Base-by-base conservation (phyloP, 2,888 invertebrate species). In the Tineola bisselliella region DNA sequence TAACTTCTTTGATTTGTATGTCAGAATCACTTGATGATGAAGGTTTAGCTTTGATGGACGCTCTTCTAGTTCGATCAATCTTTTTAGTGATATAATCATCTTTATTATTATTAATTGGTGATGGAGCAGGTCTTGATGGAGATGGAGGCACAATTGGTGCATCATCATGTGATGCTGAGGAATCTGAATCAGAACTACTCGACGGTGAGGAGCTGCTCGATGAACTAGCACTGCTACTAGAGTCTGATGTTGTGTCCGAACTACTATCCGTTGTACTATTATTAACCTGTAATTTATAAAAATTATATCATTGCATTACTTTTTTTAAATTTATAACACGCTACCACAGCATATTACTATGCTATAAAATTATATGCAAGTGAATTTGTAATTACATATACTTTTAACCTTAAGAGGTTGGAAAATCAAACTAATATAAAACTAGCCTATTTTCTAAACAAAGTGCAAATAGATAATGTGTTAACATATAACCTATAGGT, bases 121-220 rank as follows among this genome's bases (percentile, higher is more conserved):
- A 79, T 65, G 82, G 87, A 33, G 62, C 63, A 60, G 56, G 43
- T 59, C 65, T 65, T 56, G 63, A 52, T 31, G 52, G 13, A 25
- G 61, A 30, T 48, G 72, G 67, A 2, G 73, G 68, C 11, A 69
- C 65, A 1, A 70, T 66, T 8, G 72, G 65, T 5, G 63, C 15
- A 43, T 25, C 25, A 18, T 25, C 25, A 6, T 25, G 25, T 8
- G 48, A 48, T 17, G 13, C 83, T 0, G 84, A 90, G 1, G 88
- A 91, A 64, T 93, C 93, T 0, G 91, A 90, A 66, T 93, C 94
- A 0, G 91, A 90, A 67, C 91, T 92, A 44, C 91, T 90, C 1
- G 90, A 91, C 0, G 90, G 92, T 3, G 92, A 91, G 0, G 92
- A 91, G 61, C 90, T 91, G 63, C 90, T 91, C 0, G 92, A 90